Evolutionary conservation across 2,888 invertebrate species (phyloP).

Genomic region (Lasioglossum vierecki): DNA sequence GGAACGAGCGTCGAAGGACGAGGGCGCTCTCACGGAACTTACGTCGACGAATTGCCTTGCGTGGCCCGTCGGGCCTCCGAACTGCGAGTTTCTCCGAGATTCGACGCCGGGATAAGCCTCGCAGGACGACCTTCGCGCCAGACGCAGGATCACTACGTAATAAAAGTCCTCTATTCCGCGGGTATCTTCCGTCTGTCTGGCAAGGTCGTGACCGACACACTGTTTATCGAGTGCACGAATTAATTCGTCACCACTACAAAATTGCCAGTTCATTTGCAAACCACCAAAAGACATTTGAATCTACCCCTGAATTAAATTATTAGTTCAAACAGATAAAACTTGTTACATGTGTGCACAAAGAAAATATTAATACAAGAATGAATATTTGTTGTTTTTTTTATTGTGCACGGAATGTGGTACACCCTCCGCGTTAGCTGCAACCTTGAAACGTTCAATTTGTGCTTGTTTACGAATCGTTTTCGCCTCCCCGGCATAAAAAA

Average conservation of each 20-base stretch:
- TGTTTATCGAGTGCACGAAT: neutral
- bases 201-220: neutral
- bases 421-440: neutral
- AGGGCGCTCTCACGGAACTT: slow-evolving; percentile 16
- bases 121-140: slow-evolving; percentile 39
- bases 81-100: slow-evolving; percentile 45
- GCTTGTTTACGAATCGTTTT: neutral
- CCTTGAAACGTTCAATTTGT: neutral
- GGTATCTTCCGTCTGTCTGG: neutral
- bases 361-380: no score
- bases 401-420: no score
- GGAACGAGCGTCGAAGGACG: slow-evolving; percentile 16
- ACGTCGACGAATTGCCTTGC: slow-evolving; percentile 45
- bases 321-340: no score
- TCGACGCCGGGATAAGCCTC: slow-evolving; percentile 59
- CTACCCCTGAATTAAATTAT: no score
- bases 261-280: neutral
- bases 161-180: neutral
- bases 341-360: no score
- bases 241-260: neutral
- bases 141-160: neutral
- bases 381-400: no score
- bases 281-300: no score
- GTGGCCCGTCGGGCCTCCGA: slow-evolving; percentile 36
- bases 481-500: neutral